Evolutionary conservation across 2,113 vertebrate species (phyloP).

Genomic region (Apaloderma vittatum): DNA sequence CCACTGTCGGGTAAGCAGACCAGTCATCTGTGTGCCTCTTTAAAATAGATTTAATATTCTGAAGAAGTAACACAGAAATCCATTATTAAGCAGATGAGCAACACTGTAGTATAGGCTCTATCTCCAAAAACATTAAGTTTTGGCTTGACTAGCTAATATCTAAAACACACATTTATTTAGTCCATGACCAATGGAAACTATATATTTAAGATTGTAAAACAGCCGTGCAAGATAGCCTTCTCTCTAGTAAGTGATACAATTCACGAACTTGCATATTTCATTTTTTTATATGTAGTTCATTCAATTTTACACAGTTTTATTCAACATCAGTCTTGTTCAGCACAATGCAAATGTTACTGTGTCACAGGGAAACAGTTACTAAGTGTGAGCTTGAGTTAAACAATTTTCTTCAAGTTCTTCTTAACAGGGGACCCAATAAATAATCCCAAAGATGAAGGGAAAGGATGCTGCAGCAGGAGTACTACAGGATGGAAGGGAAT

Average conservation of each 20-base stretch:
- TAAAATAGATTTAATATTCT: neutral
- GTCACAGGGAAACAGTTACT: neutral
- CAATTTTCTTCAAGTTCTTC: neutral
- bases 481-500: accelerated
- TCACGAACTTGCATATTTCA: neutral
- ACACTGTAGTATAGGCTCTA: neutral
- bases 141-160: neutral
- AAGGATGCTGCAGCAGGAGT: neutral
- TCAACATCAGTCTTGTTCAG: neutral
- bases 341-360: neutral
- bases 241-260: neutral
- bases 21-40: neutral
- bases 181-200: neutral
- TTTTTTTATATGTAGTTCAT: neutral
- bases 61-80: neutral
- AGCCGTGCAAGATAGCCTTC: neutral
- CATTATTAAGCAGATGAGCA: neutral
- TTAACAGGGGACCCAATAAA: neutral
- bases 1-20: neutral
- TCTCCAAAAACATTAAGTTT: neutral
- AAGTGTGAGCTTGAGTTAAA: accelerated
- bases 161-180: neutral
- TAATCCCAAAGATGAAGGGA: neutral
- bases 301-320: neutral
- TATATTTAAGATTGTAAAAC: neutral